Base-by-base conservation (phyloP, 2,113 vertebrate genomes). In the Dicerorhinus sumatrensis region DNA sequence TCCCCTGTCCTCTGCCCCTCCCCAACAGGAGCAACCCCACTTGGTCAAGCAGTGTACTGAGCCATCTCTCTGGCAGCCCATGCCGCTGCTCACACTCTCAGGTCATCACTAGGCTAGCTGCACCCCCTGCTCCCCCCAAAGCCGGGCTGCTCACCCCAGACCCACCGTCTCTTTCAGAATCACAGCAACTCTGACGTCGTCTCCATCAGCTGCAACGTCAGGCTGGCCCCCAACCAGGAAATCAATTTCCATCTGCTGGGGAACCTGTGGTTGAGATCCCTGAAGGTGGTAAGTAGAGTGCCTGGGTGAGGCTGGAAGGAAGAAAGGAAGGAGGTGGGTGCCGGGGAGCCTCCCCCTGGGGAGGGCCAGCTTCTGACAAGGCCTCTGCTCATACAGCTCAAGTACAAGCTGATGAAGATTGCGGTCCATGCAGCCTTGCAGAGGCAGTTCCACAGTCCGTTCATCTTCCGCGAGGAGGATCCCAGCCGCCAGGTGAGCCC, bases 201-300 rank as follows among this genome's bases (percentile, higher is more conserved):
- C 70, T 97, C 96, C 94, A 99, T 99, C 6, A 97, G 98, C 88
- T 99, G 99, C 97, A 75, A 87, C 0, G 97, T 99, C 95, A 97
- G 36, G 3, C 58, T 99, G 58, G 98, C 98, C 0, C 98, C 99
- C 69, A 98, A 97, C 23, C 97, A 98, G 96, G 99, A 99, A 93
- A 93, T 99, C 86, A 97, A 72, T 93, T 87, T 99, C 96, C 98
- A 97, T 11, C 67, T 99, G 62, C 87, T 56, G 18, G 99, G 99
- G 27, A 97, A 98, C 12, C 99, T 99, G 17, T 99, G 99, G 98
- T 96, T 99, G 73, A 97, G 97, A 0, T 98, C 99, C 8, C 98
- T 99, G 79, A 98, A 97, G 72, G 98, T 98, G 27, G 99, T 99
- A 98, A 99, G 99, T 85, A 48, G 58, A 54, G 51, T 5, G 17